Conservation (phyloP, 2,113 vertebrate genomes). For the Forbesichthys agassizii region DNA sequence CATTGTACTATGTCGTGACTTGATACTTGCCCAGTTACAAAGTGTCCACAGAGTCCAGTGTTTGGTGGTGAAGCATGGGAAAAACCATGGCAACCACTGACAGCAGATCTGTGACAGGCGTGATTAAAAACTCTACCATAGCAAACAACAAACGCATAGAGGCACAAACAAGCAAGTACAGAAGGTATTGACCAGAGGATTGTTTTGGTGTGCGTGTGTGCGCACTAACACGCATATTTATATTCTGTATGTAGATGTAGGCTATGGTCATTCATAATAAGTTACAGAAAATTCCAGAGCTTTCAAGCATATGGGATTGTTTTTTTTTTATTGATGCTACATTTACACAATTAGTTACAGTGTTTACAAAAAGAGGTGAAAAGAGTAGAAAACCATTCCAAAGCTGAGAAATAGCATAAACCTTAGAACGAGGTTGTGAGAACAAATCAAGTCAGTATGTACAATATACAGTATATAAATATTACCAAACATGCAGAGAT, state of each 20-base stretch:
- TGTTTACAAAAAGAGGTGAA: conserved; percentile 71
- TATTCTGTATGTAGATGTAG: neutral
- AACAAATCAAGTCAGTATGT: conserved; percentile 42
- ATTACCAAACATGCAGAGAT: too few relatives aligned
- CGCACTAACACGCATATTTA: neutral
- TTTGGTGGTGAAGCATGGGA: conserved; percentile 50
- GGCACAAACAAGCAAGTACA: conserved; percentile 4
- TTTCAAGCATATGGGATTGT: conserved; percentile 75
- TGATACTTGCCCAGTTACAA: conserved; percentile 70
- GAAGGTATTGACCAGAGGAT: conserved; percentile 5
- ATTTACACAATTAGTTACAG: conserved; percentile 84
- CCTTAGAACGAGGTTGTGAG: conserved; percentile 18
- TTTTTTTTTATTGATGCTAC: conserved; percentile 91
- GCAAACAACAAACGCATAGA: neutral
- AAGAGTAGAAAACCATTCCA: conserved; percentile 54
- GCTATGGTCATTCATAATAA: neutral
- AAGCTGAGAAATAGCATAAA: conserved; percentile 9
- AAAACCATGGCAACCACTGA: conserved; percentile 60
- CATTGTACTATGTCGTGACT: conserved; percentile 41
- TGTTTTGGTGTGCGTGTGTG: neutral
- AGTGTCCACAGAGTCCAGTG: conserved; percentile 67
- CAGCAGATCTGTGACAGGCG: conserved; percentile 55
- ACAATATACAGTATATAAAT: too few relatives aligned
- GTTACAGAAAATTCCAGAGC: conserved; percentile 79
- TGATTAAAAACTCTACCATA: conserved; percentile 18